Evolutionary conservation across 2,888 invertebrate species (phyloP).

Genomic region (Aelia acuminata): DNA sequence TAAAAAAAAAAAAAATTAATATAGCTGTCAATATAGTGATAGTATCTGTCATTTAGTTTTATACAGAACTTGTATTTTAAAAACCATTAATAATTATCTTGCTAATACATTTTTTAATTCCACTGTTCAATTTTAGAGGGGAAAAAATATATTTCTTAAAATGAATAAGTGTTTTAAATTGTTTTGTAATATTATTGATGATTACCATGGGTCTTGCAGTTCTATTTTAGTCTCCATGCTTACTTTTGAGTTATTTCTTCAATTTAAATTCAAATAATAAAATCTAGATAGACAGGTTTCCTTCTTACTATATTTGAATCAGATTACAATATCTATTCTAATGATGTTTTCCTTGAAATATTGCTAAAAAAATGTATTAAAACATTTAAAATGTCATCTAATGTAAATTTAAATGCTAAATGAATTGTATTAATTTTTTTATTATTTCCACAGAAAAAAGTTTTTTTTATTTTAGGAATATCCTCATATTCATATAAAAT

Average conservation of each 20-base stretch:
- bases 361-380: background rate
- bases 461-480: background rate
- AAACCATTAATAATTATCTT: background rate
- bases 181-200: background rate
- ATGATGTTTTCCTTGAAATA: background rate
- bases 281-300: background rate
- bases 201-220: background rate
- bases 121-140: background rate
- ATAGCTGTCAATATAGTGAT: background rate
- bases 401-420: background rate
- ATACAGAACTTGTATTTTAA: background rate
- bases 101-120: background rate
- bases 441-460: background rate
- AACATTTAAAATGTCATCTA: background rate
- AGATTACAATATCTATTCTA: background rate
- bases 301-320: background rate
- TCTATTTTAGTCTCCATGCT: background rate
- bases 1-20: background rate
- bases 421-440: background rate
- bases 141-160: background rate
- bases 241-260: background rate
- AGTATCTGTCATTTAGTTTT: background rate
- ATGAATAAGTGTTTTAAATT: background rate
- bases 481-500: background rate
- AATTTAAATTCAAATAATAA: background rate